Base-by-base conservation (phyloP, 2,113 vertebrate species). In the Mustelus asterias region DNA sequence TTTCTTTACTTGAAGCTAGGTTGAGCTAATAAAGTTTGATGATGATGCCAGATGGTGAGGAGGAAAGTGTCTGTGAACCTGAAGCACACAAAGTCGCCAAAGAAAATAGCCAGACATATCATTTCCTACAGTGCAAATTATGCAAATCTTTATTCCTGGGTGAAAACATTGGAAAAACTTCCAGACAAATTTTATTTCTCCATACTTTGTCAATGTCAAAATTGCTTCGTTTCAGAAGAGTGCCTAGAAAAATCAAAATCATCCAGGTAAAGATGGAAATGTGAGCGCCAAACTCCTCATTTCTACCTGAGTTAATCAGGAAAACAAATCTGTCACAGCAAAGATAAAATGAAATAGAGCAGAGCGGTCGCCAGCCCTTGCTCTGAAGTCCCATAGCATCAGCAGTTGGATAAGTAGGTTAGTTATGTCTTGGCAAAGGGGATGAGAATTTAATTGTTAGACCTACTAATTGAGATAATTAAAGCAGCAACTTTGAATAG, bases 31-130 rank as follows among this genome's bases (percentile, higher is more conserved):
- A 67, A 67, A 13, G 22, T 89, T 89, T 89, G 24, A 76, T 10
- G 4, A 89, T 89, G 10, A 60, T 29, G 86, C 48, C 86, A 89
- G 86, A 89, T 89, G 86, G 86, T 89, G 86, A 89, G 86, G 86
- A 33, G 86, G 86, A 58, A 89, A 58, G 48, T 29, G 86, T 89
- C 11, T 58, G 86, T 89, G 86, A 89, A 89, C 86, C 48, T 33
- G 26, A 89, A 58, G 86, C 58, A 33, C 11, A 2, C 58, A 54
- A 22, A 89, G 86, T 58, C 86, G 24, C 48, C 86, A 89, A 89
- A 89, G 54, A 3, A 89, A 89, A 13, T 89, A 58, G 86, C 86
- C 86, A 58, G 14, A 54, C 48, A 89, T 60, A 48, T 89, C 86
- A 58, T 58, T 89, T 89, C 86, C 86, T 89, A 13, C 29, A 89